phyloP scores from a whole-genome alignment of 1,140 invertebrate species.

The Tribolium castaneum region DNA sequence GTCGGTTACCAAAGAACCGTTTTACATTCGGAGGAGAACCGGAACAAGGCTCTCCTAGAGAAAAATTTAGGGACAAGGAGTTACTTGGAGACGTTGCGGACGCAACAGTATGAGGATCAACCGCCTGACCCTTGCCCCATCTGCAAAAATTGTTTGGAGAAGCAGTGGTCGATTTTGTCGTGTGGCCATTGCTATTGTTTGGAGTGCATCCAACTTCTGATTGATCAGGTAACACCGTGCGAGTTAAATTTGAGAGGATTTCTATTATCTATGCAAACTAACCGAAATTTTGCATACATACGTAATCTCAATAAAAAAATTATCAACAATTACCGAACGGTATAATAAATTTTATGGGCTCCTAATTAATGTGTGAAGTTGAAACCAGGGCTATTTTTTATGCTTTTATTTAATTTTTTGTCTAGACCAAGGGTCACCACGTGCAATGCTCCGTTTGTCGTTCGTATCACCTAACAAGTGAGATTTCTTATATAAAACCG shows the following conservation, averaged over 20 bases:
- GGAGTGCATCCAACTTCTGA: conserved; percentile 68
- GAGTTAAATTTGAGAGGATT: not conserved
- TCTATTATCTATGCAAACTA: no score
- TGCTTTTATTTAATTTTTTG: no score
- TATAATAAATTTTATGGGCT: no score
- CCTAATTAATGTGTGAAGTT: no score
- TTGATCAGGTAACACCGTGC: conserved; percentile 55
- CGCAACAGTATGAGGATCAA: conserved; percentile 59
- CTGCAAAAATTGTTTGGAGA: conserved; percentile 70
- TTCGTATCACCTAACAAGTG: conserved; percentile 65
- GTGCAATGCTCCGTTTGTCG: conserved; percentile 77
- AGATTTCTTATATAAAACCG: conserved; percentile 73
- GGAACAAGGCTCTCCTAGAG: conserved; percentile 61
- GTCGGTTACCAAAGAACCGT: conserved; percentile 60
- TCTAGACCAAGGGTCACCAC: conserved; percentile 37
- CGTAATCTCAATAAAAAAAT: no score
- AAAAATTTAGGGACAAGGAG: conserved; percentile 62
- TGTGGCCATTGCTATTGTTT: conserved; percentile 79
- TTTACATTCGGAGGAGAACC: conserved; percentile 57
- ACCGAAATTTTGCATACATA: no score
- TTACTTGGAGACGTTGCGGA: conserved; percentile 64
- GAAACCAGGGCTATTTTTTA: no score
- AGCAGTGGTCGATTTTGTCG: conserved; percentile 74
- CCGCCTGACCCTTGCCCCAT: conserved; percentile 77
- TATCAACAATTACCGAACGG: no score